phyloP scores from a whole-genome alignment of 2,113 vertebrate species.

The Cryptomyrus ogoouensis region DNA sequence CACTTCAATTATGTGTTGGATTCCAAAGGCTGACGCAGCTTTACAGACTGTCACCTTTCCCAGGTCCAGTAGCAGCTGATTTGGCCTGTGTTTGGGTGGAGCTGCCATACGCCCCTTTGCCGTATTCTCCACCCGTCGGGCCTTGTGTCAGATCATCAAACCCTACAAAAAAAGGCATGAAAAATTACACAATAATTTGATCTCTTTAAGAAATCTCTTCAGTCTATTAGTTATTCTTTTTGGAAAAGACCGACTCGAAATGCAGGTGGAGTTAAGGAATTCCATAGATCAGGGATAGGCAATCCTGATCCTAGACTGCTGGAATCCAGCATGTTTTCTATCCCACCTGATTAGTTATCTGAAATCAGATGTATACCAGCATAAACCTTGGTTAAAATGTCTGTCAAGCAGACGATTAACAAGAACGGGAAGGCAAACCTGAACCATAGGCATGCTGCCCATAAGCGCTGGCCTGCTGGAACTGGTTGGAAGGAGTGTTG shows the following conservation, averaged over 20 bases:
- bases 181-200: not conserved
- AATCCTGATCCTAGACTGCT: not conserved
- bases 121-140: slow-evolving; percentile 81
- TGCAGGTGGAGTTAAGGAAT: not conserved
- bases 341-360: not conserved
- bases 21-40: not conserved
- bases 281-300: not conserved
- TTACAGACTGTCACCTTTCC: slow-evolving; percentile 74
- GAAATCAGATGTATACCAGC: not conserved
- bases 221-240: not conserved
- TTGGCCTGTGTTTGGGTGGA: slow-evolving; percentile 88
- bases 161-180: slow-evolving; percentile 55
- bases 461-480: slow-evolving; percentile 83
- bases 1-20: not conserved
- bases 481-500: slow-evolving; percentile 70
- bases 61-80: slow-evolving; percentile 76
- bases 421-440: slow-evolving; percentile 58
- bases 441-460: slow-evolving; percentile 78
- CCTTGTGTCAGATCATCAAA: slow-evolving; percentile 91
- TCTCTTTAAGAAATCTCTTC: not conserved
- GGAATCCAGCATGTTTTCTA: not conserved
- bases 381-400: not conserved
- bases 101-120: slow-evolving; percentile 86
- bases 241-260: not conserved
- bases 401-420: too few species aligned